Percentiles rank a stretch among this genome's conserved stretches.
Conservation (phyloP, 2,113 vertebrate genomes). For the Ardeotis arabs region DNA sequence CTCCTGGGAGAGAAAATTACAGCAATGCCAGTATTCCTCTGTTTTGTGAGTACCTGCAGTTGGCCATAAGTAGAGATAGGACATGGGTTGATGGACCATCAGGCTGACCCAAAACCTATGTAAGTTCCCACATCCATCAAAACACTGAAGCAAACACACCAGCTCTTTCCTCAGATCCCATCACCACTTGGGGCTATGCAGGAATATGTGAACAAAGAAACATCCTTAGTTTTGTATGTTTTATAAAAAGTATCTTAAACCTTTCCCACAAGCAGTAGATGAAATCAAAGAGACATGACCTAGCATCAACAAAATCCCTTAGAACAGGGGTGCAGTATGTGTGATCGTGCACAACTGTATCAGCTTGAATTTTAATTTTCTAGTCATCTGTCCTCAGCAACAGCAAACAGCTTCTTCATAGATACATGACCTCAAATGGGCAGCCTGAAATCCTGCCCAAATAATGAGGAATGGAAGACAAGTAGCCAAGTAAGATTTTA, state of each 20-base stretch:
- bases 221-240: background rate
- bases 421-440: background rate
- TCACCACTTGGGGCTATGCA: background rate
- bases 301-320: background rate
- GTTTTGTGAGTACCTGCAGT: background rate
- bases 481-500: background rate
- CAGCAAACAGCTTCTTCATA: background rate
- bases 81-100: background rate
- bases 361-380: background rate
- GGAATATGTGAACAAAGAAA: background rate
- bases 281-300: background rate
- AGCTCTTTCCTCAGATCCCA: background rate
- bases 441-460: background rate
- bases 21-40: background rate
- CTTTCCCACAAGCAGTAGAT: background rate
- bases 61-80: background rate
- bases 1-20: background rate
- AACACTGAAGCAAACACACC: background rate
- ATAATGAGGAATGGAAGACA: background rate
- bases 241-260: background rate
- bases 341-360: background rate
- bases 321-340: background rate
- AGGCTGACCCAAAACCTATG: background rate
- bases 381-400: background rate
- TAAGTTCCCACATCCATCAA: background rate